Conservation (phyloP, 2,888 invertebrate species). For the Galeruca laticollis region DNA sequence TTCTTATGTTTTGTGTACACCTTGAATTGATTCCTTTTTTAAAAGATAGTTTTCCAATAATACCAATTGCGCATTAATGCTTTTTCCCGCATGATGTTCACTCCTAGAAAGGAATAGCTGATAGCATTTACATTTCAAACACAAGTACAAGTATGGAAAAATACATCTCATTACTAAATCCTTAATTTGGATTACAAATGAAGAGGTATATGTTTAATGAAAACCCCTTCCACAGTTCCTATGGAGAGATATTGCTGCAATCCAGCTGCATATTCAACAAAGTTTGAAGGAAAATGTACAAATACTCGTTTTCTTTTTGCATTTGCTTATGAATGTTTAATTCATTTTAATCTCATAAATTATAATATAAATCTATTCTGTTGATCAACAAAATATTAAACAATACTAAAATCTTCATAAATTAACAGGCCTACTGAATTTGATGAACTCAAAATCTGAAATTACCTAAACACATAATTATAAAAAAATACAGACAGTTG, state of each 20-base stretch:
- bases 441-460: constrained; percentile 7
- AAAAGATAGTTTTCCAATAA: no score
- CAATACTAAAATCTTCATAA: constrained; percentile 14
- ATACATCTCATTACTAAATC: no score
- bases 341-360: background rate
- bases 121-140: no score
- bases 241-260: background rate
- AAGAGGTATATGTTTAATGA: no score
- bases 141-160: no score
- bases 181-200: no score
- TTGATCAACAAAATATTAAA: constrained; percentile 18
- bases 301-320: background rate
- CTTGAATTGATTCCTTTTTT: no score
- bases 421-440: constrained; percentile 6
- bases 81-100: no score
- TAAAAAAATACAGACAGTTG: background rate
- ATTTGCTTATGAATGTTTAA: constrained; percentile 1
- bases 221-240: background rate
- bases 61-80: no score
- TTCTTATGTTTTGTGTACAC: no score
- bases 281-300: background rate
- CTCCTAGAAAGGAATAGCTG: no score
- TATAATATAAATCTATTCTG: constrained; percentile 1
- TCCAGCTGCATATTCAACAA: background rate
- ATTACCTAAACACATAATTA: background rate